These are phyloP conservation scores for Porites evermanni DNA, from an alignment of 92 coral and sea anemone species.

Conservation along the genomic window DNA sequence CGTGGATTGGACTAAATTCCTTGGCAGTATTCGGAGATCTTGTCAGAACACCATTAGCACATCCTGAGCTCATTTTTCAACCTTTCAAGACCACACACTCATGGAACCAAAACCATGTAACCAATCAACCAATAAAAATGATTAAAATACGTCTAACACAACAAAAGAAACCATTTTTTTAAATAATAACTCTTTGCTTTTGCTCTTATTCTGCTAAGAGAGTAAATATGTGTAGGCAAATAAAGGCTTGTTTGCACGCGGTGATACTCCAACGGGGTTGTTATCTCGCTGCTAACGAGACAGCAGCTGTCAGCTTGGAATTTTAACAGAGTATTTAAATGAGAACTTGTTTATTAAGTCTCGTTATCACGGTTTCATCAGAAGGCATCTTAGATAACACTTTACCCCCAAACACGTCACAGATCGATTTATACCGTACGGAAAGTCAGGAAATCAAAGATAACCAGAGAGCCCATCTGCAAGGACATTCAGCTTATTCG, in stretches of 20 bases:
- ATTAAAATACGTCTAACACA: slow-evolving; percentile 15
- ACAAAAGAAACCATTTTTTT: not conserved
- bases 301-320: slow-evolving; percentile 43
- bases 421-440: slow-evolving; percentile 15
- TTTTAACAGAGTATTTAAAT: slow-evolving; percentile 15
- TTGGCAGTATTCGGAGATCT: slow-evolving; percentile 47
- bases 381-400: slow-evolving; percentile 22
- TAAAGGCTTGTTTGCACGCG: slow-evolving; percentile 25
- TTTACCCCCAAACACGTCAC: not conserved
- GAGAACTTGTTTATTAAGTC: slow-evolving; percentile 25
- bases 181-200: not conserved
- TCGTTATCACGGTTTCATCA: slow-evolving; percentile 32
- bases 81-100: slow-evolving; percentile 53
- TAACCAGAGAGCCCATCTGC: not conserved
- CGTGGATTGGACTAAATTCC: not conserved
- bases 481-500: no score
- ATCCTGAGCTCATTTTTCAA: slow-evolving; percentile 44
- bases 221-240: slow-evolving; percentile 42
- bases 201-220: slow-evolving; percentile 24
- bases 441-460: not conserved
- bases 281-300: slow-evolving; percentile 53
- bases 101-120: not conserved
- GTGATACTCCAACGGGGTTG: slow-evolving; percentile 23
- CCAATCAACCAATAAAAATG: slow-evolving; percentile 20
- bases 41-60: slow-evolving; percentile 45